A percentile compares a stretch with the other conserved stretches of the same genome.
phyloP scores from a whole-genome alignment of 2,888 invertebrate species.

The Tryphoninae sp. region DNA sequence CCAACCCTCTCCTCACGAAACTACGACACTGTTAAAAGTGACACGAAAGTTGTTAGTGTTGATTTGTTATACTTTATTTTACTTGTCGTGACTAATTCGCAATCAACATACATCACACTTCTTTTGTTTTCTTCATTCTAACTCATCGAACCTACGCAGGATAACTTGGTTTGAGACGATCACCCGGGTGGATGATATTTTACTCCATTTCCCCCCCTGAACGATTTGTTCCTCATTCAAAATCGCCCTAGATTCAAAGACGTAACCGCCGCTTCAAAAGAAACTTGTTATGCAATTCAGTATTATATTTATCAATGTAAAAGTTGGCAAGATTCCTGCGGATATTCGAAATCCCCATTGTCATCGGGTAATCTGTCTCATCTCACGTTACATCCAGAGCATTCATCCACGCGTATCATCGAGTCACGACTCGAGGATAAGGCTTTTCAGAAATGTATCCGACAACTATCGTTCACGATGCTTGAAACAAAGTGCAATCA shows the following conservation, averaged over 20 bases:
- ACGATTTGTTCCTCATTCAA: not conserved
- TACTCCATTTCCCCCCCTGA: not conserved
- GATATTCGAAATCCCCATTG: constrained; percentile 4
- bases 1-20: constrained; percentile 68
- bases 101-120: constrained; percentile 24
- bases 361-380: not conserved
- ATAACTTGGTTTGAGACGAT: not conserved
- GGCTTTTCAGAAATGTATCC: constrained; percentile 19
- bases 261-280: too few species aligned
- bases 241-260: not conserved
- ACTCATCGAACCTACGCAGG: constrained; percentile 26
- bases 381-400: not conserved
- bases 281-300: not conserved
- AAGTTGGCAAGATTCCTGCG: not conserved
- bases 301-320: not conserved
- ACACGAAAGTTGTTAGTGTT: constrained; percentile 69
- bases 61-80: constrained; percentile 67
- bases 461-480: constrained; percentile 40
- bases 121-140: constrained; percentile 44
- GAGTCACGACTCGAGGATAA: constrained; percentile 15
- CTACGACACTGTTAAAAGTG: constrained; percentile 69
- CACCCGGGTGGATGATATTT: not conserved
- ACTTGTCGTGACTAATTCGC: constrained; percentile 66
- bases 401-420: not conserved
- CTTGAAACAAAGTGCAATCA: constrained; percentile 62